Evolutionary conservation across 2,113 vertebrate genomes (phyloP), one percentile per base, ranked within the genome.

Genomic region (Gadus macrocephalus): DNA sequence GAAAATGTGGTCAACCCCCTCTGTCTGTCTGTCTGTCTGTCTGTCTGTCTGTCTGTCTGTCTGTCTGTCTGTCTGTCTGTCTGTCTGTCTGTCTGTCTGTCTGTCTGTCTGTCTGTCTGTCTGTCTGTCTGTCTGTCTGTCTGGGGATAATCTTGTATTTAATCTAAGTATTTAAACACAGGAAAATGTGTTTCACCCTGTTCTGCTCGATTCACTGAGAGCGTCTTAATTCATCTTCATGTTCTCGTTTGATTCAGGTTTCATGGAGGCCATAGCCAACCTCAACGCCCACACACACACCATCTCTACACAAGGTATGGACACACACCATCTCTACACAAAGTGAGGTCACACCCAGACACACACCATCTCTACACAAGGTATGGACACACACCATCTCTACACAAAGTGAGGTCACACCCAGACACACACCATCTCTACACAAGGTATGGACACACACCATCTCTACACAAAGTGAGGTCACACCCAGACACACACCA

Each of bases 261-360:
- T 79, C 92, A 91, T 58, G 89, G 87, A 80, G 93, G 91, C 75
- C 87, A 91, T 15, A 92, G 91, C 86, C 93, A 92, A 82, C 81
- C 91, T 60, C 90, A 91, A 31, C 89, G 91, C 69, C 76, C 84
- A 61, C 78, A 83, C 59, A 77, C 90, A 74, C 86, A 79, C 79
- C 93, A 92, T 71, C 85, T 89, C 9, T 93, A 91, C 85, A 85
- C 85, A 59, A 92, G 31, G 31, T 31, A 6, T 3, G 31, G 87
- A 15, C 31, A 31, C 4, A 6, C 31, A 31, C 5, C 22, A 25
- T 25, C 31, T 5, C 31, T 5, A 31, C 31, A 31, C 31, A 31
- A 25, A 3, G 22, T 25, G 22, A 25, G 2, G 22, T 25, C 22
- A 31, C 89, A 91, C 69, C 76, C 85, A 62, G 78, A 82, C 58